Conservation (phyloP, 2,888 invertebrate genomes). For the Ctenicera cuprea region DNA sequence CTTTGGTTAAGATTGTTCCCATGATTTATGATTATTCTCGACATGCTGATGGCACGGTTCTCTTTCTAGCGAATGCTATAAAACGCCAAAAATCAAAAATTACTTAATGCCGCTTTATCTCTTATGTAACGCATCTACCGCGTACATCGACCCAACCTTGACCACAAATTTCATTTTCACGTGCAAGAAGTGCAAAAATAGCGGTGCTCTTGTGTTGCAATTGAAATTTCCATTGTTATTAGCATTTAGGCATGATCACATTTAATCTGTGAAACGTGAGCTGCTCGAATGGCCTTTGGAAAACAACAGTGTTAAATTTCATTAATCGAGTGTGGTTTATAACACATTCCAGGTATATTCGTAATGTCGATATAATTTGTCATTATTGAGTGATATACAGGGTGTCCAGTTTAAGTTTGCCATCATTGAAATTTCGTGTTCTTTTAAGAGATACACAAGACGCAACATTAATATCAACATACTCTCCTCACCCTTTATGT, state of each 20-base stretch:
- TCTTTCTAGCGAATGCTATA: not conserved
- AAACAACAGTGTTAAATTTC: not conserved
- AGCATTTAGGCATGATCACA: conserved; percentile 5
- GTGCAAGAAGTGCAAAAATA: conserved; percentile 17
- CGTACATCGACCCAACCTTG: conserved; percentile 49
- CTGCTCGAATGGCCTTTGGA: not conserved
- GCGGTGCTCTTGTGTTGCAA: conserved; percentile 13
- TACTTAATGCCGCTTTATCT: not conserved
- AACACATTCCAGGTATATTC: too few relatives aligned
- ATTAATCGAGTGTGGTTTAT: not conserved
- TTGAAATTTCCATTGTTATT: conserved; percentile 9
- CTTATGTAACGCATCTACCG: conserved; percentile 42
- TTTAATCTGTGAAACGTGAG: conserved; percentile 14
- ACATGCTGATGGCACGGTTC: not conserved
- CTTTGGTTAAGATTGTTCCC: not conserved
- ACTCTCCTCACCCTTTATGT: too few relatives aligned
- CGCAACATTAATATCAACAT: too few relatives aligned
- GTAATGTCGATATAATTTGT: too few relatives aligned
- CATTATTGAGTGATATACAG: too few relatives aligned
- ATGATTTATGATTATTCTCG: not conserved
- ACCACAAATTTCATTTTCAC: conserved; percentile 38
- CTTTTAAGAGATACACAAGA: too few relatives aligned
- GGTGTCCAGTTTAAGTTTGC: too few relatives aligned
- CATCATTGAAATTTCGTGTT: too few relatives aligned
- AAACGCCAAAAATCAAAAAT: conserved; percentile 2